phyloP scores from a whole-genome alignment of 1,140 invertebrate genomes.

The Caerostris darwini region DNA sequence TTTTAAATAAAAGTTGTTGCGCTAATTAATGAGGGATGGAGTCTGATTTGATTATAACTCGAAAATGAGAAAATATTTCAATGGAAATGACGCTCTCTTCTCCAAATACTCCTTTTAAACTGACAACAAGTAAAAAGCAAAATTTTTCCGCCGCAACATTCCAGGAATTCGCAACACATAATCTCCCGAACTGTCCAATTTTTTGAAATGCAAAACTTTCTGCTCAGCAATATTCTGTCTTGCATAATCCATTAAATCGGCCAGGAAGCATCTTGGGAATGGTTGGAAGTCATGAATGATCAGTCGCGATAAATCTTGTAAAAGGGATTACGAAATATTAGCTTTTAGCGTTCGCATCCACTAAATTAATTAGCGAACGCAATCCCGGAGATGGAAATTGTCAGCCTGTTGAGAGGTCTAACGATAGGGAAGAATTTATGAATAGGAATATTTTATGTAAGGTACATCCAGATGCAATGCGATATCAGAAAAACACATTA shows the following conservation, averaged over 20 bases:
- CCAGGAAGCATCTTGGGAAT: neutral
- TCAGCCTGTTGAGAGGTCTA: neutral
- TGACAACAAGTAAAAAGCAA: neutral
- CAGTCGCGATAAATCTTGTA: slow-evolving; percentile 65
- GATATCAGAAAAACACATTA: neutral
- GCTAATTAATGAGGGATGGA: no score
- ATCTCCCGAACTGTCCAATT: slow-evolving; percentile 36
- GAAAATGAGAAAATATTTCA: no score
- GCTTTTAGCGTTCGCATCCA: slow-evolving; percentile 22
- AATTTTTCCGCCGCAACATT: neutral
- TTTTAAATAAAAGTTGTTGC: no score
- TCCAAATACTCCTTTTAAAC: no score
- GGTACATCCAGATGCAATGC: neutral
- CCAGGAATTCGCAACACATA: neutral
- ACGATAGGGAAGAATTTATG: neutral
- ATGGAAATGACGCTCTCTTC: no score
- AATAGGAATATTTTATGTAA: neutral
- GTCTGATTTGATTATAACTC: no score
- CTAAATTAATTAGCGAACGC: slow-evolving; percentile 54
- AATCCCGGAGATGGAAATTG: neutral
- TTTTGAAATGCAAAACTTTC: neutral
- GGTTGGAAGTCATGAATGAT: slow-evolving; percentile 48
- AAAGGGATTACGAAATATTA: slow-evolving; percentile 44
- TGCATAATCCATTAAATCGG: slow-evolving; percentile 53
- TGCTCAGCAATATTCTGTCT: neutral